Percentiles rank a stretch among this genome's conserved stretches.
phyloP scores from a whole-genome alignment of 2,113 vertebrate species.

The Pseudonaja textilis region DNA sequence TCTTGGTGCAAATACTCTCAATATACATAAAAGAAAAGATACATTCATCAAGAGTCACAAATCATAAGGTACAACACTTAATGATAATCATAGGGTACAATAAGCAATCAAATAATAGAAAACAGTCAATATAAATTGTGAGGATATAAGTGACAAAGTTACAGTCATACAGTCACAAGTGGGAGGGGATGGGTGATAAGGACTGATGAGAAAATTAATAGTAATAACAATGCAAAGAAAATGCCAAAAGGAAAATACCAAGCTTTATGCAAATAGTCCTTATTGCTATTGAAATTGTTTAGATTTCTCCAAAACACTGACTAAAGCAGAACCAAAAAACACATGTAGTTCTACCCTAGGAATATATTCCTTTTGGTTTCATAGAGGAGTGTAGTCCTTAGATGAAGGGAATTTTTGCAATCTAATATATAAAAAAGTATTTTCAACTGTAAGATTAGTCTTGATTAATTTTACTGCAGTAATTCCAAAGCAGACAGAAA shows the following conservation, averaged over 20 bases:
- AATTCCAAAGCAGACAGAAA: conserved; percentile 39
- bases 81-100: too few species aligned
- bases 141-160: too few species aligned
- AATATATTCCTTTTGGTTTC: conserved; percentile 11
- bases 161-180: too few species aligned
- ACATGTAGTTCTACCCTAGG: neutral
- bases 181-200: too few species aligned
- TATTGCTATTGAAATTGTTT: neutral
- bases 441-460: conserved; percentile 20
- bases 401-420: conserved; percentile 39
- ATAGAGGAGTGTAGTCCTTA: neutral
- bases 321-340: neutral
- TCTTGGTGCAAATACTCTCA: too few species aligned
- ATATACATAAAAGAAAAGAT: too few species aligned
- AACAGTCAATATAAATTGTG: too few species aligned
- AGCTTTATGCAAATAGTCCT: neutral
- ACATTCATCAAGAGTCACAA: too few species aligned
- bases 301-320: neutral
- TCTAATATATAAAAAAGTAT: conserved; percentile 34
- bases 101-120: too few species aligned
- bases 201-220: too few species aligned
- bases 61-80: too few species aligned
- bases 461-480: conserved; percentile 37
- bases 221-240: neutral
- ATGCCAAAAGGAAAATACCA: neutral